These are phyloP conservation scores for Pseudorhombus dupliciocellatus DNA, from an alignment of 2,113 vertebrate genomes.

Conservation along the genomic window DNA sequence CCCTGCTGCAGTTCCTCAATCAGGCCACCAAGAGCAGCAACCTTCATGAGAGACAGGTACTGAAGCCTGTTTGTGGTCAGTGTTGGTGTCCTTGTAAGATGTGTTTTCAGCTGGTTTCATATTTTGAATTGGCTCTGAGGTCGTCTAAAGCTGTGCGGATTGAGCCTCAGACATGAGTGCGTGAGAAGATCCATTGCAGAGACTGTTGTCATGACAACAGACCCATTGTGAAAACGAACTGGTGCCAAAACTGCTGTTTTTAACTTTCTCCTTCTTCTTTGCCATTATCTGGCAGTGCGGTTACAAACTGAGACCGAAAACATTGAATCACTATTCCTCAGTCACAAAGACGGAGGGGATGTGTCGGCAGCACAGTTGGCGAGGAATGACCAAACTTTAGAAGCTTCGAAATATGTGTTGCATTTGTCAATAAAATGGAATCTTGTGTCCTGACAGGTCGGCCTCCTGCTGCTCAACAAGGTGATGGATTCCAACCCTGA, in stretches of 20 bases:
- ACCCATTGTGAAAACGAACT: too few relatives aligned
- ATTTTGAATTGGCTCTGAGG: too few relatives aligned
- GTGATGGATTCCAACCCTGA: conserved; percentile 85
- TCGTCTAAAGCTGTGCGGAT: too few relatives aligned
- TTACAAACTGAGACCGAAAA: background rate
- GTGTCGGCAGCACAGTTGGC: background rate
- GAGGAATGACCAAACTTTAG: background rate
- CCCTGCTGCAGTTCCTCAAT: conserved; percentile 85
- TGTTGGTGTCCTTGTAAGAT: too few relatives aligned
- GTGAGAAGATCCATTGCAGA: too few relatives aligned
- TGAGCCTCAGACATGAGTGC: too few relatives aligned
- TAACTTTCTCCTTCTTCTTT: background rate
- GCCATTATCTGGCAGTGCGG: background rate
- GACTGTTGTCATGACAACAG: too few relatives aligned
- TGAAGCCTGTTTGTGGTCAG: background rate
- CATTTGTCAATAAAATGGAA: background rate
- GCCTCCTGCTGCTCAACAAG: conserved; percentile 86
- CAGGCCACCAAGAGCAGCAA: conserved; percentile 83
- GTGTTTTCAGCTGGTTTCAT: too few relatives aligned
- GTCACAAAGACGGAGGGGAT: background rate
- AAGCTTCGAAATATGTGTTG: background rate
- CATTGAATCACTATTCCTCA: background rate
- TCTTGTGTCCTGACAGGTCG: conserved; percentile 74
- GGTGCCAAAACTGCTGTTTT: background rate
- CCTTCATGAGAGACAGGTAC: conserved; percentile 84